Percentiles rank a stretch among this genome's conserved stretches.
These are phyloP conservation scores for Formica aserva DNA, from an alignment of 2,888 invertebrate genomes.

Conservation along the genomic window DNA sequence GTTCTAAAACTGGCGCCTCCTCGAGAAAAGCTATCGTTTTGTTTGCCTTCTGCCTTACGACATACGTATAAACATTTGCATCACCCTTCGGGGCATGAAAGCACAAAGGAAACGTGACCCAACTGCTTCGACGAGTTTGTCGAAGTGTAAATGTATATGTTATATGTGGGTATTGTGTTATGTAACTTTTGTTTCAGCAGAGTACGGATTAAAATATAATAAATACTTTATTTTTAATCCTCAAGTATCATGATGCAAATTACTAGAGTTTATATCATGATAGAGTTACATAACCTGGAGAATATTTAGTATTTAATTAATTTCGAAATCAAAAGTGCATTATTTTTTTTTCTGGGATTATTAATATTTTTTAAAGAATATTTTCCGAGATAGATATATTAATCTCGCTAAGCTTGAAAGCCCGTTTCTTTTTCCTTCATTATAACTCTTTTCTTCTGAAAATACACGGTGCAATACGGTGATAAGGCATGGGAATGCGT, in stretches of 20 bases:
- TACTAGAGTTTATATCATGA: background rate
- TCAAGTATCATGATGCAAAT: background rate
- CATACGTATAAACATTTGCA: conserved; percentile 75
- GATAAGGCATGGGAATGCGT: conserved; percentile 56
- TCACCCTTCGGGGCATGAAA: conserved; percentile 55
- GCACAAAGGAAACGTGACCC: conserved; percentile 46
- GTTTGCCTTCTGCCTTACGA: conserved; percentile 67
- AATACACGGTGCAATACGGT: conserved; percentile 50
- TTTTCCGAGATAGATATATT: conserved; percentile 14
- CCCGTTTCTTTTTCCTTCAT: conserved; percentile 12
- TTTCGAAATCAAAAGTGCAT: background rate
- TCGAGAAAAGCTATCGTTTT: conserved; percentile 68
- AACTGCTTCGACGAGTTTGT: conserved; percentile 20
- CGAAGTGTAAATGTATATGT: conserved; percentile 15
- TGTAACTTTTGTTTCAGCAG: conserved; percentile 9
- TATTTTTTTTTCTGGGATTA: background rate
- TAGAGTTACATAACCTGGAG: no score
- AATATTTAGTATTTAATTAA: background rate
- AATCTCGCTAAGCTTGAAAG: conserved; percentile 25
- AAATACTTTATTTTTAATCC: background rate
- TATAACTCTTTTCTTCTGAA: conserved; percentile 40
- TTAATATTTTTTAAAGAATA: conserved; percentile 22
- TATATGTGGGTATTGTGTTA: background rate
- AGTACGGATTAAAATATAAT: background rate
- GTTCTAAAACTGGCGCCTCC: conserved; percentile 40